Conservation (phyloP, 2,113 vertebrate species). For the Brachypodius melanocephalos region DNA sequence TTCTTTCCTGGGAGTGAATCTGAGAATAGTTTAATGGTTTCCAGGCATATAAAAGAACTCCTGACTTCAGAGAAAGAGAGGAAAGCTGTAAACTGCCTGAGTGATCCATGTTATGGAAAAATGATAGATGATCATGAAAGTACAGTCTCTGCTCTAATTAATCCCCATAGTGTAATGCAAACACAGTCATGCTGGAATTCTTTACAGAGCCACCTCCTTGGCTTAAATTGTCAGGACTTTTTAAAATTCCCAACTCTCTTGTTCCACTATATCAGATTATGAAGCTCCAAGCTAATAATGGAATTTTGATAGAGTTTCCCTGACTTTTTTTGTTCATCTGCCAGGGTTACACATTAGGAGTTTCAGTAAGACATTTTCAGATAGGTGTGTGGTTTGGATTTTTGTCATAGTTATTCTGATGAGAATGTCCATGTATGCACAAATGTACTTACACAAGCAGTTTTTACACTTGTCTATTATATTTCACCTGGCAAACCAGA, state of each 20-base stretch:
- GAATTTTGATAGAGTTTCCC: not conserved
- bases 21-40: not conserved
- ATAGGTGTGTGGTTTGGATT: not conserved
- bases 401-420: not conserved
- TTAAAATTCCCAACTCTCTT: not conserved
- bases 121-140: not conserved
- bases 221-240: not conserved
- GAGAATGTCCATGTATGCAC: not conserved
- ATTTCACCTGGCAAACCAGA: not conserved
- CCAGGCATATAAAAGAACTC: not conserved
- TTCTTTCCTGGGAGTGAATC: not conserved
- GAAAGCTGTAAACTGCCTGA: not conserved
- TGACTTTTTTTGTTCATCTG: not conserved
- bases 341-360: not conserved
- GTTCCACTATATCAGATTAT: not conserved
- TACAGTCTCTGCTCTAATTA: not conserved
- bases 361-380: not conserved
- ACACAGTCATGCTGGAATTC: not conserved
- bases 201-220: not conserved
- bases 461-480: not conserved
- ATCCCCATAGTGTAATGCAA: not conserved
- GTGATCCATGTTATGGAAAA: not conserved
- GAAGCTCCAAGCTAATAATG: not conserved
- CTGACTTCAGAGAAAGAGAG: not conserved
- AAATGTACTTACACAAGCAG: not conserved